Percentiles rank a stretch among this genome's conserved stretches.
These are phyloP conservation scores for Oceanodroma leucorhoa DNA, from an alignment of 2,797 vertebrate genomes.

Conservation along the genomic window DNA sequence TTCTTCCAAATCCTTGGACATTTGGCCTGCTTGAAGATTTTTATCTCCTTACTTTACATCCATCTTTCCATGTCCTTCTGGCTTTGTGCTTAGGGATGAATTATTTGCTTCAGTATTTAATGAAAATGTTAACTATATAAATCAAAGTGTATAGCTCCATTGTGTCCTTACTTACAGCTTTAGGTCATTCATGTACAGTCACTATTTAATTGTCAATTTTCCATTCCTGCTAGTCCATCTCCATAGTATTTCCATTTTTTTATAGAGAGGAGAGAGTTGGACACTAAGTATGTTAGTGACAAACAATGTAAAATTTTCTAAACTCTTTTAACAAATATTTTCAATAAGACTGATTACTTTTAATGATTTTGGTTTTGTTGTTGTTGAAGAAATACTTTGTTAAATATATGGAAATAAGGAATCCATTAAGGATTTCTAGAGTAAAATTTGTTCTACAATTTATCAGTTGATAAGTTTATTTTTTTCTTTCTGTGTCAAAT, in stretches of 20 bases:
- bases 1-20: slow-evolving; percentile 33
- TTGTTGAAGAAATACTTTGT: neutral
- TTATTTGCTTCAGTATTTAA: neutral
- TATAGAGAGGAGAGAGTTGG: neutral
- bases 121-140: slow-evolving; percentile 32
- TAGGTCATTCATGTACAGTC: neutral
- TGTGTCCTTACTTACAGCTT: neutral
- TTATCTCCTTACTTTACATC: neutral
- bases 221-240: neutral
- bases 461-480: neutral
- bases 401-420: neutral
- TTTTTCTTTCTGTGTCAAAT: neutral
- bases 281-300: neutral
- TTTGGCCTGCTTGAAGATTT: neutral
- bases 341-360: neutral
- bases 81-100: neutral
- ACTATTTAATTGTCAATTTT: slow-evolving; percentile 27
- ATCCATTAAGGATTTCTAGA: neutral
- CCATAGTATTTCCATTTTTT: neutral
- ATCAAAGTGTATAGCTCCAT: neutral
- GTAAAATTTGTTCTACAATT: neutral
- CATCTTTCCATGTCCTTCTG: neutral
- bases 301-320: neutral
- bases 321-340: neutral
- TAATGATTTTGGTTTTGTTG: neutral